Percentiles rank a stretch among this genome's conserved stretches.
Conservation (phyloP, 2,888 invertebrate species). For the Polyommatus icarus region DNA sequence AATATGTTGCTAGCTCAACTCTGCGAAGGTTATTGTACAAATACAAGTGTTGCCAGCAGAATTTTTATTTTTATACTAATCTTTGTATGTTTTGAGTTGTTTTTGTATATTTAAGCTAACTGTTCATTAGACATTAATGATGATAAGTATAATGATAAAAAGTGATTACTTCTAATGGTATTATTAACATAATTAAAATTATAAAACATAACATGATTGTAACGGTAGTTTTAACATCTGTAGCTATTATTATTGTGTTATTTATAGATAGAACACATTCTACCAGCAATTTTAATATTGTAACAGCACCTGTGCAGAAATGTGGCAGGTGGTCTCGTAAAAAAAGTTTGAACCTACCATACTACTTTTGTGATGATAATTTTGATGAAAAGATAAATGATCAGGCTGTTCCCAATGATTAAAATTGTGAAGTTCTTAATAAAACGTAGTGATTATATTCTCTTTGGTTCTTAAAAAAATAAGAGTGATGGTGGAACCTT, state of each 20-base stretch:
- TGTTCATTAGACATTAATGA: not conserved
- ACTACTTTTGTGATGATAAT: not conserved
- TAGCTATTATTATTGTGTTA: not conserved
- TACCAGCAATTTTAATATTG: not conserved
- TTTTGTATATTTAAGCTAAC: not conserved
- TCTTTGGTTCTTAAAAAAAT: too few relatives aligned
- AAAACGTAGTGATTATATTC: too few relatives aligned
- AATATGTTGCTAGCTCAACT: constrained; percentile 33
- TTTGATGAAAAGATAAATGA: not conserved
- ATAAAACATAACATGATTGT: not conserved
- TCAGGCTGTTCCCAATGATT: not conserved
- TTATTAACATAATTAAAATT: not conserved
- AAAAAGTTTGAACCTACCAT: not conserved
- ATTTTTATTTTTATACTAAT: not conserved
- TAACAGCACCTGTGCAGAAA: constrained; percentile 1
- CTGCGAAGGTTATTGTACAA: constrained; percentile 36
- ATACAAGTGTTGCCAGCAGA: constrained; percentile 31
- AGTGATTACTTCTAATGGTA: not conserved
- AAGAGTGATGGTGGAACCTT: too few relatives aligned
- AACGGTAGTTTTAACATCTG: not conserved
- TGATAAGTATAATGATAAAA: not conserved
- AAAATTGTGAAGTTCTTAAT: not conserved
- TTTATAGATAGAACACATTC: not conserved
- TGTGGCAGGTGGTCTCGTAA: not conserved
- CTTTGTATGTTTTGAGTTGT: not conserved